These are phyloP conservation scores for Falco novaeseelandiae DNA, from an alignment of 2,797 vertebrate species.

Conservation along the genomic window DNA sequence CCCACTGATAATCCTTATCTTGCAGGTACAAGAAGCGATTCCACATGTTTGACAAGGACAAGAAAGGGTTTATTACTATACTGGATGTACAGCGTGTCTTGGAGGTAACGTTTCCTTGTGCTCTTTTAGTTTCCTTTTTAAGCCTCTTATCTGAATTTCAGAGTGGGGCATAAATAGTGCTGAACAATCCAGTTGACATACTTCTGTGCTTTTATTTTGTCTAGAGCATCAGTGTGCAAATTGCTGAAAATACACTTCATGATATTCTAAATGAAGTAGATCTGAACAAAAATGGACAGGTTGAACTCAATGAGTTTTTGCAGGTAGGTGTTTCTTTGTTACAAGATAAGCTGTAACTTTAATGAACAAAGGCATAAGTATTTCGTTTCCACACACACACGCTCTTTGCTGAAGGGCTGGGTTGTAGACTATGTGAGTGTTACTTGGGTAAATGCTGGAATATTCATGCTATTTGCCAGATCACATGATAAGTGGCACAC, in stretches of 20 bases:
- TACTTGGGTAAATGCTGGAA: accelerated
- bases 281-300: constrained; percentile 97
- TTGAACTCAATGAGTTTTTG: constrained; percentile 95
- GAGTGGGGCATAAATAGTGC: background rate
- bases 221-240: constrained; percentile 91
- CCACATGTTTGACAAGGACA: constrained; percentile 94
- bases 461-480: background rate
- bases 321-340: constrained; percentile 80
- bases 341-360: background rate
- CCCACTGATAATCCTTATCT: constrained; percentile 2
- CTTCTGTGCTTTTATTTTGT: background rate
- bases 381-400: too few species aligned
- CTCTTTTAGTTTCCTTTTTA: background rate
- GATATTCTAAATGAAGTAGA: constrained; percentile 98
- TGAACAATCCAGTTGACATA: background rate
- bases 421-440: accelerated
- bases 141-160: background rate
- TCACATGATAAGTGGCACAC: background rate
- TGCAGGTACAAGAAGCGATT: constrained; percentile 94
- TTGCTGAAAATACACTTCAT: constrained; percentile 92
- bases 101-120: constrained; percentile 78
- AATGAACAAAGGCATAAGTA: accelerated
- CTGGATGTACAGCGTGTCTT: constrained; percentile 92
- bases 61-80: constrained; percentile 95
- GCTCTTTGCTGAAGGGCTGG: background rate